Evolutionary conservation across 2,113 vertebrate genomes (phyloP).

Genomic region (Thalassoma bifasciatum): DNA sequence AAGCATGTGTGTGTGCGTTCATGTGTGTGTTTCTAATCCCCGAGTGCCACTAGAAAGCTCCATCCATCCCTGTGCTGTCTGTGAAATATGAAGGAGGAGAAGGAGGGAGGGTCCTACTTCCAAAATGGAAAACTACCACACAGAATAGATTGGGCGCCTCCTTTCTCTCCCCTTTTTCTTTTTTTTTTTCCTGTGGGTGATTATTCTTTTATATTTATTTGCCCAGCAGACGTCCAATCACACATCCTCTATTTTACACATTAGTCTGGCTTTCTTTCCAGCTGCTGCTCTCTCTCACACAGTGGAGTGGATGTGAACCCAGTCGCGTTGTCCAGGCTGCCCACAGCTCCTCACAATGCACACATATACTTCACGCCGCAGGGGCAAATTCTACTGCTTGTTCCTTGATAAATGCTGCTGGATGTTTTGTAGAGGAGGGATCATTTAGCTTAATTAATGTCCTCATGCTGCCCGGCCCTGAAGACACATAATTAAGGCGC

Average conservation of each 20-base stretch:
- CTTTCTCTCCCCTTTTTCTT: constrained; percentile 27
- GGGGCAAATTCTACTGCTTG: constrained; percentile 39
- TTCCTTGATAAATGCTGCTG: constrained; percentile 55
- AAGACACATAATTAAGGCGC: constrained; percentile 55
- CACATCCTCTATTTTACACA: constrained; percentile 57
- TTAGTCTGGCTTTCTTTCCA: constrained; percentile 47
- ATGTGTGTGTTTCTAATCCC: constrained; percentile 56
- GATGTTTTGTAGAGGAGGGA: constrained; percentile 52
- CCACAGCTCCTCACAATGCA: constrained; percentile 40
- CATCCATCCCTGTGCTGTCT: constrained; percentile 68
- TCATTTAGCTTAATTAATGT: constrained; percentile 63
- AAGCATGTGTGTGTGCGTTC: constrained; percentile 34
- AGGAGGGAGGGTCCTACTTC: constrained; percentile 25
- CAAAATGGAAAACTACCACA: constrained; percentile 65
- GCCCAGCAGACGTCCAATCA: constrained; percentile 57
- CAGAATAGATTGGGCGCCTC: constrained; percentile 40
- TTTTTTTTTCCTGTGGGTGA: constrained; percentile 33
- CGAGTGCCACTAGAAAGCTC: constrained; percentile 63
- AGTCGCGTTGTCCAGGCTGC: constrained; percentile 21
- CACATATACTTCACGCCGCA: constrained; percentile 47
- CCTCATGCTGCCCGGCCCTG: constrained; percentile 39
- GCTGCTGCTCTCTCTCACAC: constrained; percentile 36
- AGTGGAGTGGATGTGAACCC: constrained; percentile 42
- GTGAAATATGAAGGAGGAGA: constrained; percentile 65
- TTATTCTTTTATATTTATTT: constrained; percentile 72